phyloP scores from a whole-genome alignment of 1,140 invertebrate species.

The Drosophila sp. region DNA sequence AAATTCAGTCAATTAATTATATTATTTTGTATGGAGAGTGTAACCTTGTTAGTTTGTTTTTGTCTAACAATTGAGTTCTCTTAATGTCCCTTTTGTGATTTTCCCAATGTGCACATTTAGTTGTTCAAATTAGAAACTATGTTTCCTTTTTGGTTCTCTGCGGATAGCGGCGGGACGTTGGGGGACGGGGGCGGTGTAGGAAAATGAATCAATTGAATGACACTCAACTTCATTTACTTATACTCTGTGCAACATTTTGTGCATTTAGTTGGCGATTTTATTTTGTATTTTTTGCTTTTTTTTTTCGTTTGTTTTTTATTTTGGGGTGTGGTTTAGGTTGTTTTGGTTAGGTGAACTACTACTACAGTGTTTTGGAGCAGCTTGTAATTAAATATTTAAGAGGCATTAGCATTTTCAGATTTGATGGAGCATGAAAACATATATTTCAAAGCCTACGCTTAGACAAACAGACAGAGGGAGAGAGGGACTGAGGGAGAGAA shows the following conservation, averaged over 20 bases:
- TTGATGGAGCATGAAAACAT: constrained; percentile 37
- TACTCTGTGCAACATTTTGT: not conserved
- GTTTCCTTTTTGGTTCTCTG: not conserved
- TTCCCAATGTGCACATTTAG: not conserved
- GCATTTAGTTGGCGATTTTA: not conserved
- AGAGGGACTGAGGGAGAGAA: constrained; percentile 6
- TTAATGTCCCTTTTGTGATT: not conserved
- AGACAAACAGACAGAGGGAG: constrained; percentile 14
- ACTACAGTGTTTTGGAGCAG: constrained; percentile 11
- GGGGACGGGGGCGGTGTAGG: too few species aligned
- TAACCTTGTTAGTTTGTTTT: too few species aligned
- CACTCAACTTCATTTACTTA: constrained; percentile 11
- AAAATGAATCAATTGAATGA: constrained; percentile 10
- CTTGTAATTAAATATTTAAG: constrained; percentile 75
- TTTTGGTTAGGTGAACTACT: constrained; percentile 1
- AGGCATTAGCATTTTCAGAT: constrained; percentile 57
- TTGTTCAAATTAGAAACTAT: constrained; percentile 3
- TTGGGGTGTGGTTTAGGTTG: not conserved
- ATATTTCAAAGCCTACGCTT: constrained; percentile 33
- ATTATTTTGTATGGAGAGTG: not conserved
- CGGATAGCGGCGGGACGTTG: too few species aligned
- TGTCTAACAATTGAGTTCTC: not conserved
- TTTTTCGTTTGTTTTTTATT: not conserved
- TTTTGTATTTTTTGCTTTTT: too few species aligned
- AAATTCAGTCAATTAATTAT: not conserved